Base-by-base conservation (phyloP, 2,797 vertebrate genomes). In the Neomorphus geoffroyi region DNA sequence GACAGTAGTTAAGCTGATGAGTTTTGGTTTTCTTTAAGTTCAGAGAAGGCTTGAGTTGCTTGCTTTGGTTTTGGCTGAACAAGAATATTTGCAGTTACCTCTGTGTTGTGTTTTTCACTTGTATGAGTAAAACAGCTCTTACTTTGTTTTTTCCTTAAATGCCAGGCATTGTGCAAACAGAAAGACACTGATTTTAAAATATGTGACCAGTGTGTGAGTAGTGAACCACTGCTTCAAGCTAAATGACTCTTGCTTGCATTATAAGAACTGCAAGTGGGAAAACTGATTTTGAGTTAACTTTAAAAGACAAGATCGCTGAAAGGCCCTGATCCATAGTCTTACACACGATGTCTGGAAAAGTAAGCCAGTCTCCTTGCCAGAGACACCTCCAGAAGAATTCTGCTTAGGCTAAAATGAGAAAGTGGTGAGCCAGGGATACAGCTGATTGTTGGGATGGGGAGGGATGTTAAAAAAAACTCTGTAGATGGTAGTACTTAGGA, bases 401-500 rank as follows among this genome's bases (percentile, higher is more conserved):
- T 39, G 22, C 43, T 65, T 24, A 19, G 39, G 50, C 41, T 39
- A 30, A 79, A 61, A 30, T 10, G 30, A 43, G 41, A 50, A 27
- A 28, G 10, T 23, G 23, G 13, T 77, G 58, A 90, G 33, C 21
- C 50, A 6, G 48, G 60, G 30, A 19, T 64, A 22, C 23, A 54
- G 0, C 39, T n/a, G 50, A 13, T 32, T 9, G 5, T 27, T 32
- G 53, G 72, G 32, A 50, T 50, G 33, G 12, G 24, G 56, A 50
- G 24, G 37, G 45, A 67, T 6, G 19, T 16, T 19, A 8, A 5
- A 16, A 37, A 74, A 64, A 69, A 9, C n/a, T 28, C 43, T 70
- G 28, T n/a, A 18, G 35, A 2, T 14, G 41, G 13, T 35, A 7
- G 9, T 61, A 5, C 24, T 67, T 32, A 12, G 0, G 1, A 19